Percentiles rank a stretch among this genome's conserved stretches.
Conservation (phyloP, 1,140 invertebrate genomes). For the Caenorhabditis latens region DNA sequence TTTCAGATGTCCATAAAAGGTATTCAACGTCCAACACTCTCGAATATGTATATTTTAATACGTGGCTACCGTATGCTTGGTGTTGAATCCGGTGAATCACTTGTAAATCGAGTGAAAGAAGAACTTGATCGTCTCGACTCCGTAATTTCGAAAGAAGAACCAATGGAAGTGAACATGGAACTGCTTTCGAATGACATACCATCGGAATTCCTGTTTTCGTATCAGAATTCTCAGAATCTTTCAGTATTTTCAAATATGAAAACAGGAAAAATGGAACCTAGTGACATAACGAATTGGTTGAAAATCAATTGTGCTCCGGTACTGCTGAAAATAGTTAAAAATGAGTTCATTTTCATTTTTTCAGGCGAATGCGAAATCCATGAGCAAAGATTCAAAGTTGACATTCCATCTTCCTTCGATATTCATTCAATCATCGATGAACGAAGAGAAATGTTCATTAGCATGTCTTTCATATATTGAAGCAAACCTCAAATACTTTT, state of each 20-base stretch:
- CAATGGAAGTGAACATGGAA: neutral
- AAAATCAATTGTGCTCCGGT: neutral
- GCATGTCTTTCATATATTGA: neutral
- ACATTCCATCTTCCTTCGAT: constrained; percentile 11
- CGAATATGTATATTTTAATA: constrained; percentile 31
- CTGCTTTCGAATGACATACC: neutral
- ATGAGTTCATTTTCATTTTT: neutral
- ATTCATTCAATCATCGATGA: constrained; percentile 30
- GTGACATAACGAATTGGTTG: constrained; percentile 13
- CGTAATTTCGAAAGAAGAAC: constrained; percentile 5
- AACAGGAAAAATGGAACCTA: neutral
- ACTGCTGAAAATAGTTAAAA: no score
- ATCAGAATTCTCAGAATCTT: neutral
- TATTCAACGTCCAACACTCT: neutral
- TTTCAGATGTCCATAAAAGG: constrained; percentile 9
- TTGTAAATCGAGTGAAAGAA: neutral
- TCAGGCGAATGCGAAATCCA: neutral
- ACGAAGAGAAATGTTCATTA: neutral
- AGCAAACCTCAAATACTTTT: constrained; percentile 22
- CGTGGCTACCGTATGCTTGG: constrained; percentile 20
- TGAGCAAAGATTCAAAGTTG: no score
- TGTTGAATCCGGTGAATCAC: constrained; percentile 1
- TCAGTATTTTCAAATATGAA: neutral
- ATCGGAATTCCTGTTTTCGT: neutral
- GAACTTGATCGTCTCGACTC: neutral